These are phyloP conservation scores for Paramuricea clavata DNA, from an alignment of 92 coral and sea anemone genomes.

Conservation along the genomic window DNA sequence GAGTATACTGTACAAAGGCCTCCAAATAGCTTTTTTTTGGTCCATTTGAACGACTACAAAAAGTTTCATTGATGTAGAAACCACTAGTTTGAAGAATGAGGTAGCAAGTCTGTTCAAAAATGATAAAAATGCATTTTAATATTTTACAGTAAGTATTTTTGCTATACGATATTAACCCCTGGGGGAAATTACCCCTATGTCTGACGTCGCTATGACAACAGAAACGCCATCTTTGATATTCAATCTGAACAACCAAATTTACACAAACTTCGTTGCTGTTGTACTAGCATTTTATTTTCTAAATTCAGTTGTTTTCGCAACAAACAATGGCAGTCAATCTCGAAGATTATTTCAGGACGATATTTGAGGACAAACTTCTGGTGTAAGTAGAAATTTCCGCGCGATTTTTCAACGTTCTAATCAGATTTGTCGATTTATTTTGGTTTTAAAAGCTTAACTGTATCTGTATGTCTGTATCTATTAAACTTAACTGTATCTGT, in stretches of 20 bases:
- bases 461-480: too few species aligned
- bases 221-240: slow-evolving; percentile 38
- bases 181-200: slow-evolving; percentile 18
- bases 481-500: too few species aligned
- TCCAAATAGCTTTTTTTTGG: too few species aligned
- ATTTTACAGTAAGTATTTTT: too few species aligned
- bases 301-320: background rate
- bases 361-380: slow-evolving; percentile 98
- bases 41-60: too few species aligned
- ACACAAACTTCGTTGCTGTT: background rate
- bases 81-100: too few species aligned
- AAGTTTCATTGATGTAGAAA: too few species aligned
- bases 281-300: slow-evolving; percentile 13
- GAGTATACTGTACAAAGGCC: too few species aligned
- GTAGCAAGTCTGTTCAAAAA: too few species aligned
- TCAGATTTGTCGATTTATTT: background rate
- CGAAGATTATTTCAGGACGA: slow-evolving; percentile 98
- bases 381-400: slow-evolving; percentile 78
- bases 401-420: background rate
- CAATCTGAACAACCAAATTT: background rate
- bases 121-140: too few species aligned
- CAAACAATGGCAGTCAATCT: slow-evolving; percentile 85
- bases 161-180: background rate
- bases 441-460: slow-evolving; percentile 26
- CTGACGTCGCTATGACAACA: slow-evolving; percentile 20